Conservation (phyloP, 2,888 invertebrate genomes). For the Ectemnius lituratus region DNA sequence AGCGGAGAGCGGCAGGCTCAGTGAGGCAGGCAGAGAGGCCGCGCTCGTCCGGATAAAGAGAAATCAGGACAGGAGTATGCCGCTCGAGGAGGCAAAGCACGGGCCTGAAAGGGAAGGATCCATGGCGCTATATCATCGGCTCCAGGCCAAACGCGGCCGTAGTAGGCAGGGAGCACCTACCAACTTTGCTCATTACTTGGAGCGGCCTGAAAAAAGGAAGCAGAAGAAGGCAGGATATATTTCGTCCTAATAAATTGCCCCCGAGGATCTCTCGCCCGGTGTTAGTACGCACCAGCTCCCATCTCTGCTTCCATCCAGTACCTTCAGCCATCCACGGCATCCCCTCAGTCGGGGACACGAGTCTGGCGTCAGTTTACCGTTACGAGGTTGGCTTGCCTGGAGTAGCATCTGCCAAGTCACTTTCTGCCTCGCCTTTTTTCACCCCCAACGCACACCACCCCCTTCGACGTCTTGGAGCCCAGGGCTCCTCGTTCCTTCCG, state of each 20-base stretch:
- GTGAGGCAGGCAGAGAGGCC: background rate
- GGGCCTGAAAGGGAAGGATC: slow-evolving; percentile 19
- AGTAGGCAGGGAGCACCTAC: slow-evolving; percentile 48
- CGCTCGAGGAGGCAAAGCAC: slow-evolving; percentile 2
- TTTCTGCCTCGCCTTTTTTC: slow-evolving; percentile 21
- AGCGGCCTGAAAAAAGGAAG: slow-evolving; percentile 18
- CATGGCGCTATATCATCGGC: slow-evolving; percentile 28
- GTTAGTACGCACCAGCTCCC: slow-evolving; percentile 9
- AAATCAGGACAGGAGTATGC: slow-evolving; percentile 9
- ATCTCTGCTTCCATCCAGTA: slow-evolving; percentile 10
- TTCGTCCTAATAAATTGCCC: slow-evolving; percentile 50
- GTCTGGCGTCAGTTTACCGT: slow-evolving; percentile 25
- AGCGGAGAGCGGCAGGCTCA: background rate
- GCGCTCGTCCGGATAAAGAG: slow-evolving; percentile 18
- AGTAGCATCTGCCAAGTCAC: slow-evolving; percentile 47
- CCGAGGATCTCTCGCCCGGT: slow-evolving; percentile 36
- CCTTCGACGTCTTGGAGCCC: background rate
- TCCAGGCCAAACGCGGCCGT: slow-evolving; percentile 11
- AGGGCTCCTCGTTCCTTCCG: background rate
- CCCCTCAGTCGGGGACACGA: background rate
- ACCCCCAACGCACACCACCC: slow-evolving; percentile 15
- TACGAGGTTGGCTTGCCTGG: slow-evolving; percentile 28
- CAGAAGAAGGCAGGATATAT: slow-evolving; percentile 30
- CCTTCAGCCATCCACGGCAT: background rate
- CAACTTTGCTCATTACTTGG: slow-evolving; percentile 72